phyloP scores from a whole-genome alignment of 1,140 invertebrate species.

The Drosophila nebulosa region DNA sequence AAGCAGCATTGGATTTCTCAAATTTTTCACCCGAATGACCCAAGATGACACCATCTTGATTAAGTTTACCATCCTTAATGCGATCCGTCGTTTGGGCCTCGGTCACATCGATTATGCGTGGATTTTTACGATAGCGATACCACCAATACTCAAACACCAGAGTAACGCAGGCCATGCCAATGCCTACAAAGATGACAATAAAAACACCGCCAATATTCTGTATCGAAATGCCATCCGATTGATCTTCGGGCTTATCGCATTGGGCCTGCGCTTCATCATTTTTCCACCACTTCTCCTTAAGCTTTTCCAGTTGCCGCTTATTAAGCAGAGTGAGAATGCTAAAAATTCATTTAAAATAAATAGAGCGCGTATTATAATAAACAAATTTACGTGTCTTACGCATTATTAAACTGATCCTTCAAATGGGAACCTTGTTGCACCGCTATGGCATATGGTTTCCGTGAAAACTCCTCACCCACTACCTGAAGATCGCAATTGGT shows the following conservation, averaged over 20 bases:
- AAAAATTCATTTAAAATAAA: constrained; percentile 80
- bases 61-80: constrained; percentile 44
- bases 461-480: constrained; percentile 97
- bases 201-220: constrained; percentile 99
- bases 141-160: constrained; percentile 97
- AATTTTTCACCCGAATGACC: constrained; percentile 72
- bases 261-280: constrained; percentile 88
- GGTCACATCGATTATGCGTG: constrained; percentile 83
- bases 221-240: constrained; percentile 97
- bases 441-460: constrained; percentile 97
- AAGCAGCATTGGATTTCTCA: constrained; percentile 69
- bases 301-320: constrained; percentile 93
- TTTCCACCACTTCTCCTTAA: constrained; percentile 98
- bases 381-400: constrained; percentile 82
- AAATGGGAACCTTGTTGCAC: constrained; percentile 97
- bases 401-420: constrained; percentile 94
- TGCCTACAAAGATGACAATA: constrained; percentile 97
- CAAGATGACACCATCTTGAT: constrained; percentile 65
- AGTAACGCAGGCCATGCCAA: constrained; percentile 94
- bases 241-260: constrained; percentile 94
- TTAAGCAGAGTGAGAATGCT: constrained; percentile 96
- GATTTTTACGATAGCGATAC: constrained; percentile 88
- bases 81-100: constrained; percentile 42
- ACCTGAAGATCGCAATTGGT: constrained; percentile 95
- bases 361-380: background rate